Percentiles rank a stretch among this genome's conserved stretches.
phyloP scores from a whole-genome alignment of 1,140 invertebrate species.

The Laodelphax striatellus region DNA sequence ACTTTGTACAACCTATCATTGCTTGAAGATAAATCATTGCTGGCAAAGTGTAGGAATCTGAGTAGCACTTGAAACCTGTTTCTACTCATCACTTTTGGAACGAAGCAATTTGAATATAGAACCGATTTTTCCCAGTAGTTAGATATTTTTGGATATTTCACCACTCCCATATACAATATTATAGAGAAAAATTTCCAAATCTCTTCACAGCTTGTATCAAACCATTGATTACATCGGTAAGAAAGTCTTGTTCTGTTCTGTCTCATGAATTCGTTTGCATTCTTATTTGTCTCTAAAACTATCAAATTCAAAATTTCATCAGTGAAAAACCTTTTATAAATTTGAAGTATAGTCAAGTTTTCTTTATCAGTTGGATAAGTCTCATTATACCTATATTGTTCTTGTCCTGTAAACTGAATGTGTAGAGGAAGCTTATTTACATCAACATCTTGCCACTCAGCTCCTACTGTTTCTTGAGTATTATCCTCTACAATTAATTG shows the following conservation, averaged over 20 bases:
- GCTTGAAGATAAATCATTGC: not conserved
- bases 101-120: not conserved
- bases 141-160: not conserved
- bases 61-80: not conserved
- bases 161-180: conserved; percentile 2
- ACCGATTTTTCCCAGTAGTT: not conserved
- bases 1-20: not conserved
- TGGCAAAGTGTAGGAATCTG: conserved; percentile 5
- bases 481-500: no score
- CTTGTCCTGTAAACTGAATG: not conserved
- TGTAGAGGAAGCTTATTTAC: not conserved
- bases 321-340: conserved; percentile 5
- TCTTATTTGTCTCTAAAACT: conserved; percentile 6
- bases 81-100: not conserved
- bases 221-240: not conserved
- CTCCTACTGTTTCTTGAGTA: no score
- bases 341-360: not conserved
- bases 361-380: not conserved
- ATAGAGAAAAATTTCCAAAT: not conserved
- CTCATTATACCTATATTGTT: not conserved
- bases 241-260: not conserved
- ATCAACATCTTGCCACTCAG: no score
- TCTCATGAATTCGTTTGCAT: not conserved
- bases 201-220: not conserved
- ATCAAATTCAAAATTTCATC: conserved; percentile 10